Base-by-base conservation (phyloP, 2,113 vertebrate species). In the Sinocyclocheilus grahami region DNA sequence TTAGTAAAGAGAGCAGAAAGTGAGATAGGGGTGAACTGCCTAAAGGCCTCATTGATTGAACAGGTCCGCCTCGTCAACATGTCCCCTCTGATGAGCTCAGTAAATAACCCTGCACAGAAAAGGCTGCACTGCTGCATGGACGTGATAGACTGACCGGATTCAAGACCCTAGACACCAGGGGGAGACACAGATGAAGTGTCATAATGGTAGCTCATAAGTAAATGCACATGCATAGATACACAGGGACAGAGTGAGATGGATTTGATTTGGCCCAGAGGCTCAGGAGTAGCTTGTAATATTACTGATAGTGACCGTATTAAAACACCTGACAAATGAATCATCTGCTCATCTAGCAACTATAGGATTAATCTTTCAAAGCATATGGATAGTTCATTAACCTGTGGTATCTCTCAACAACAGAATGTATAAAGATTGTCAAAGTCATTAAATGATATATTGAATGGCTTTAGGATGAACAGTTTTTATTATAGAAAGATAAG, bases 1-100 rank as follows among this genome's bases (percentile, higher is more conserved):
- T 72, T 48, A 71, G 81, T 84, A 76, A 39, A 81, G 58, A 60
- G 62, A 55, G 69, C 8, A 48, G 63, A 51, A 46, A 51, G 76
- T 48, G 33, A 81, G 30, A n/a, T 46, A 83, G 65, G 77, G 51
- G 24, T 78, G 30, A 78, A 53, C 11, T 27, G 63, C 79, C 60
- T 76, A 46, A 39, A 89, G 84, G 30, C 84, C 20, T 79, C 85
- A 90, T 88, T 80, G 89, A 88, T 90, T 67, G 82, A 69, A 67
- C 74, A 48, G 83, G 79, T 83, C n/a, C 69, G 82, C 82, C 27
- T 74, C 71, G 63, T 88, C 89, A 86, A 79, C 89, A 63, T 55
- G 65, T 81, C 85, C 65, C 72, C 24, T 78, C 77, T 88, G 82
- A 81, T 60, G 18, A 51, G 30, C 67, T 67, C 78, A 30, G 33